Base-by-base conservation (phyloP, 2,113 vertebrate genomes). In the Argyrosomus japonicus region DNA sequence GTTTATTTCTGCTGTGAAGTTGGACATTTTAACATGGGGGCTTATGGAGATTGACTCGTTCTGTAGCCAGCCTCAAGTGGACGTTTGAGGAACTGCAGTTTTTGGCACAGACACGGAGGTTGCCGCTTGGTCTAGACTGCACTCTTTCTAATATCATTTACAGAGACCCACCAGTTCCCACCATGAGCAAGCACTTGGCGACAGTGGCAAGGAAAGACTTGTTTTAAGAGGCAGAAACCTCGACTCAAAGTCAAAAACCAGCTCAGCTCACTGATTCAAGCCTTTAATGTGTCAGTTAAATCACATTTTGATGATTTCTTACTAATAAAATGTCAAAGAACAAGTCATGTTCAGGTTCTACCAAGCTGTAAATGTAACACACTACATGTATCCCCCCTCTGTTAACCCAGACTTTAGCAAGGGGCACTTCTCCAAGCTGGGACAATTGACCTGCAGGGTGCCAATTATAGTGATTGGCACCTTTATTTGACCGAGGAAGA, bases 381-480 rank as follows among this genome's bases (percentile, higher is more conserved):
- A 74, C 73, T 50, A 60, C 83, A 73, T 83, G 61, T 29, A 19
- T 27, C 36, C 51, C 77, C 76, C 63, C 62, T 25, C 6, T 27
- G 68, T 19, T 50, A 75, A 45, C 48, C 75, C 82, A 77, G 88
- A 79, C 68, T 64, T 69, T 68, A 81, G 83, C 43, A 14, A 77
- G 89, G 83, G 86, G 90, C 81, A 74, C 87, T 88, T 82, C 78
- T 89, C 79, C 81, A 74, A 29, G 68, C 75, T 7, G 79, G 92
- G 86, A 95, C 94, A 94, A 95, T 94, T 77, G 86, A 88, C 57
- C 94, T 36, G 89, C 88, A 74, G 94, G 95, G 92, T 89, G 95
- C 94, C 95, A 96, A 96, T 96, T 95, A 96, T 82, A 83, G 91
- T 93, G 94, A 95, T 93, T 95, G 94, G 92, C 93, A 80, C 93